phyloP scores from a whole-genome alignment of 2,797 vertebrate genomes.

The Cheirogaleus major region DNA sequence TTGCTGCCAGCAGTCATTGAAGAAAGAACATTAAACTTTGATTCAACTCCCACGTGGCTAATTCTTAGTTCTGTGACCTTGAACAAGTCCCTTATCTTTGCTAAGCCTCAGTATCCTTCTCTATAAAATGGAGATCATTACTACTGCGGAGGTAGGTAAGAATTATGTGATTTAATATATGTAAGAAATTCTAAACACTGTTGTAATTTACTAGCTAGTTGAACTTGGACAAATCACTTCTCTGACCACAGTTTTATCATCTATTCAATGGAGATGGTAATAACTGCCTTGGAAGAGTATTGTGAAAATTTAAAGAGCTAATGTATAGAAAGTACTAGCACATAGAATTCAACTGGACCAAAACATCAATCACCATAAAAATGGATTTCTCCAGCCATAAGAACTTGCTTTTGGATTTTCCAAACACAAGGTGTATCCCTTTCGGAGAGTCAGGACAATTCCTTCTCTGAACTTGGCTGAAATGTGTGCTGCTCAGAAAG shows the following conservation, averaged over 20 bases:
- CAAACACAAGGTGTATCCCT: not conserved
- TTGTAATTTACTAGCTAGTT: not conserved
- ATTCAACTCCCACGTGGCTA: not conserved
- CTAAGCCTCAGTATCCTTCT: not conserved
- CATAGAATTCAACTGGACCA: not conserved
- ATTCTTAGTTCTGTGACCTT: constrained; percentile 14
- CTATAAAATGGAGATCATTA: not conserved
- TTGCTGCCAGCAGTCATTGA: not conserved
- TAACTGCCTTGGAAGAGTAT: not conserved
- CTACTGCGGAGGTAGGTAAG: not conserved
- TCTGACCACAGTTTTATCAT: not conserved
- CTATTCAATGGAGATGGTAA: not conserved
- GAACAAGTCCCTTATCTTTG: not conserved
- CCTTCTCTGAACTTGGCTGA: not conserved
- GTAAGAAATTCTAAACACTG: not conserved
- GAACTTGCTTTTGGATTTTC: not conserved
- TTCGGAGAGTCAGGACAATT: not conserved
- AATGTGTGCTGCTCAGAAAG: not conserved
- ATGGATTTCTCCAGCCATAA: not conserved
- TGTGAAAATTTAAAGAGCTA: not conserved
- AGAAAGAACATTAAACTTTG: not conserved
- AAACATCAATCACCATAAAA: not conserved
- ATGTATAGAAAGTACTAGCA: not conserved
- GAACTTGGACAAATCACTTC: not conserved
- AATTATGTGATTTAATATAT: not conserved